Percentiles rank a stretch among this genome's conserved stretches.
Evolutionary conservation across 2,888 invertebrate species (phyloP).

Genomic region (Rotaria magnacalcarata): DNA sequence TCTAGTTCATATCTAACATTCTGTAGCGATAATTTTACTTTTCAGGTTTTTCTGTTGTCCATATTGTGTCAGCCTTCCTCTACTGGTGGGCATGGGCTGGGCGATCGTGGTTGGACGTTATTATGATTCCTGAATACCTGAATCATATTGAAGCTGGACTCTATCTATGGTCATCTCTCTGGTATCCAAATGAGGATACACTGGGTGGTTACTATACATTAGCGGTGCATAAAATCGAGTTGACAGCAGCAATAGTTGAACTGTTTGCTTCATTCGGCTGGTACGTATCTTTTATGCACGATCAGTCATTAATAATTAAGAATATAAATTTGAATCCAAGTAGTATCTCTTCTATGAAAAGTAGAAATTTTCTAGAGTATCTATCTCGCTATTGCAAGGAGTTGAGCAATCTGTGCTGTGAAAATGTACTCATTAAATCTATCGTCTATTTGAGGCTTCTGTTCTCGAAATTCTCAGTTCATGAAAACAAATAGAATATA

Average conservation of each 20-base stretch:
- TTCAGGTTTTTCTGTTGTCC: neutral
- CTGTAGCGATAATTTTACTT: too few relatives aligned
- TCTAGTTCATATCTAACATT: too few relatives aligned
- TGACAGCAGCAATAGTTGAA: neutral
- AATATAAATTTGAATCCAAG: too few relatives aligned
- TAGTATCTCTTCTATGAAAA: too few relatives aligned
- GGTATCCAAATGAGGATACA: neutral
- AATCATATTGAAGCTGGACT: conserved; percentile 24
- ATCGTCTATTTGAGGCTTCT: too few relatives aligned
- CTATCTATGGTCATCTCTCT: neutral
- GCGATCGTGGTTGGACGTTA: neutral
- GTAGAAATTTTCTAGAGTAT: too few relatives aligned
- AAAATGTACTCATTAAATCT: too few relatives aligned
- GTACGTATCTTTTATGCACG: neutral
- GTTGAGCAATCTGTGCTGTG: too few relatives aligned
- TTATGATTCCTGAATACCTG: conserved; percentile 24
- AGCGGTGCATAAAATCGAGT: neutral
- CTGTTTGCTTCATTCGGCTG: neutral
- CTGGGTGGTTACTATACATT: conserved; percentile 1
- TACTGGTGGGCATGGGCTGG: conserved; percentile 18
- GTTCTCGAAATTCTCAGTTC: too few relatives aligned
- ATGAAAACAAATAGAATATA: too few relatives aligned
- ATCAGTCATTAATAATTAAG: too few relatives aligned
- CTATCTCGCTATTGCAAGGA: too few relatives aligned
- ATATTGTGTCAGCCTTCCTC: neutral